These are phyloP conservation scores for Anoncus sp. DNA, from an alignment of 2,888 invertebrate genomes.

Conservation along the genomic window DNA sequence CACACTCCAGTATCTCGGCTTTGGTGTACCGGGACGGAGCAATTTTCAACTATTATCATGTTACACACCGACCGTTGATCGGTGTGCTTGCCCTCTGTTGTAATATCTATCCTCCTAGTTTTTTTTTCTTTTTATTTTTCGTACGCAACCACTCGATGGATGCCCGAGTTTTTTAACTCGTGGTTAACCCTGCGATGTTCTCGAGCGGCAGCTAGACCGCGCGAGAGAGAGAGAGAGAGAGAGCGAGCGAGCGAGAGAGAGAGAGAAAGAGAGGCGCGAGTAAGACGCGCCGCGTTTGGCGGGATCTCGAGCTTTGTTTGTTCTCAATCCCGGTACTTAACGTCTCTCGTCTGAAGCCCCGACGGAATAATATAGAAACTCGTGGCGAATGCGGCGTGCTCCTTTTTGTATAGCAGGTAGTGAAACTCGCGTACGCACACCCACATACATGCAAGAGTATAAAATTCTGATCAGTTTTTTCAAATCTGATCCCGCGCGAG, in stretches of 20 bases:
- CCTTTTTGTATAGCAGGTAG: conserved; percentile 45
- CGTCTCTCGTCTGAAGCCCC: conserved; percentile 1
- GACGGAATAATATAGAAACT: conserved; percentile 17
- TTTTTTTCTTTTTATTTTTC: conserved; percentile 1
- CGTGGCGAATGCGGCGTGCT: conserved; percentile 40
- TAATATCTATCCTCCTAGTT: conserved; percentile 24
- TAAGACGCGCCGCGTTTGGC: conserved; percentile 53
- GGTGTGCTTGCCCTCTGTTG: conserved; percentile 58
- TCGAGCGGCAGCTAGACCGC: conserved; percentile 37
- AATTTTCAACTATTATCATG: conserved; percentile 75
- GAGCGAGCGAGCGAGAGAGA: conserved; percentile 1
- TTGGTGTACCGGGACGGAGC: conserved; percentile 59
- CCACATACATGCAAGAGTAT: not conserved
- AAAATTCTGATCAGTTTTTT: conserved; percentile 28
- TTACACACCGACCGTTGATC: conserved; percentile 65
- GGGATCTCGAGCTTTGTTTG: conserved; percentile 48
- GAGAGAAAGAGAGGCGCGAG: conserved; percentile 33
- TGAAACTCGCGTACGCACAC: conserved; percentile 4
- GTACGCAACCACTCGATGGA: not conserved
- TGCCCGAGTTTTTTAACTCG: conserved; percentile 8
- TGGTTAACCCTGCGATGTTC: conserved; percentile 32
- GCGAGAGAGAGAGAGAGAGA: conserved; percentile 21
- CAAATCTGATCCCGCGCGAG: conserved; percentile 38
- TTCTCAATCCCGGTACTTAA: conserved; percentile 18
- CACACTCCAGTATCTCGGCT: conserved; percentile 81